These are phyloP conservation scores for Machimus rusticus DNA, from an alignment of 2,888 invertebrate species.

Conservation along the genomic window DNA sequence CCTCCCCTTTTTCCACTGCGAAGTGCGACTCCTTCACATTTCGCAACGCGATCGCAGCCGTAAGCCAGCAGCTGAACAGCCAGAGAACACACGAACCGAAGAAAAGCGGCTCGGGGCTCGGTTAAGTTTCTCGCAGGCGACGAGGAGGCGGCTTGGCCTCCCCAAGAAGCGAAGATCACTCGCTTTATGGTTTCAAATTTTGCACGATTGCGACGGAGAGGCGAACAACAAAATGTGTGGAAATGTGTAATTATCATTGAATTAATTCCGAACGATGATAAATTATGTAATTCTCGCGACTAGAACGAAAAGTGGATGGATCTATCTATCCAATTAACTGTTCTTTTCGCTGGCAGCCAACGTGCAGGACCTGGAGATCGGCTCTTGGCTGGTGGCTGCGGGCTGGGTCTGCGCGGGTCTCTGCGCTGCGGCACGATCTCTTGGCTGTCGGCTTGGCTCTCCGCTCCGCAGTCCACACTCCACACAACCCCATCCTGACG, in stretches of 20 bases:
- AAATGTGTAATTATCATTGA: neutral
- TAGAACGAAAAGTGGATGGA: neutral
- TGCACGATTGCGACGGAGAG: neutral
- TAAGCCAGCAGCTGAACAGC: neutral
- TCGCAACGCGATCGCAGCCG: neutral
- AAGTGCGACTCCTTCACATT: neutral
- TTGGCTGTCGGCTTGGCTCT: neutral
- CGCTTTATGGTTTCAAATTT: neutral
- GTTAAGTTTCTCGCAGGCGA: neutral
- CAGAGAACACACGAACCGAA: neutral
- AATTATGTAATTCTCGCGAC: neutral
- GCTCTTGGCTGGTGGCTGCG: neutral
- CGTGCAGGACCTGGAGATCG: neutral
- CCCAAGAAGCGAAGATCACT: neutral
- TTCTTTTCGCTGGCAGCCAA: neutral
- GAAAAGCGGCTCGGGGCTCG: neutral
- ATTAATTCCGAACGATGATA: neutral
- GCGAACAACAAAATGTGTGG: neutral
- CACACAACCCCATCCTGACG: neutral
- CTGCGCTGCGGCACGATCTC: neutral
- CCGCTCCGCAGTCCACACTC: neutral
- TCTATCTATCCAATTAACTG: neutral
- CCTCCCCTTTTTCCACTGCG: constrained; percentile 8
- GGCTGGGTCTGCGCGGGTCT: neutral
- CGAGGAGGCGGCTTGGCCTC: neutral